Percentiles rank a stretch among this genome's conserved stretches.
Conservation (phyloP, 2,888 invertebrate species). For the Piscicola geometra region DNA sequence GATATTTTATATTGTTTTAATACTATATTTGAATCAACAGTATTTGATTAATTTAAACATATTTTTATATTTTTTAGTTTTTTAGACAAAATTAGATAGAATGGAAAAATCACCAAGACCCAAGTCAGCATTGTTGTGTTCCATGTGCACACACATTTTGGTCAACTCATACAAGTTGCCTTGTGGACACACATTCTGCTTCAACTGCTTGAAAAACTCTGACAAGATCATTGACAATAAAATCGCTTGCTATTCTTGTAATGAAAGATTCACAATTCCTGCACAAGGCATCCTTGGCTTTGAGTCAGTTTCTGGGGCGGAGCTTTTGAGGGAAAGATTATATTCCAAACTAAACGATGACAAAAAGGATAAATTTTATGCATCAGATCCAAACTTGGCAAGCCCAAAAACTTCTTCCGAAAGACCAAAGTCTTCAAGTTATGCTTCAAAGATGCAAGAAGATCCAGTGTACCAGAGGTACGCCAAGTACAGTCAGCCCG, state of each 20-base stretch:
- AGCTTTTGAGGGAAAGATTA: background rate
- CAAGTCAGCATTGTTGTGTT: background rate
- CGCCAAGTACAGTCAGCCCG: background rate
- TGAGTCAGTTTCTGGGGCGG: background rate
- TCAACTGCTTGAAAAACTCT: background rate
- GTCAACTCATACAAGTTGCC: background rate
- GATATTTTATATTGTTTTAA: too few relatives aligned
- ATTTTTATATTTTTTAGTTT: too few relatives aligned
- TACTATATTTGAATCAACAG: too few relatives aligned
- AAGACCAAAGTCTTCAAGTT: background rate
- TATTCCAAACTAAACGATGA: constrained; percentile 1
- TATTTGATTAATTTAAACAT: too few relatives aligned
- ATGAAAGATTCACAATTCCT: background rate
- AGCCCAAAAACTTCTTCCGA: background rate
- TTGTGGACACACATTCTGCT: constrained; percentile 12
- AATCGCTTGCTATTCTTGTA: background rate
- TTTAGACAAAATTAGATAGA: too few relatives aligned
- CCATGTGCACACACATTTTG: background rate
- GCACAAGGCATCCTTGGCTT: constrained; percentile 12
- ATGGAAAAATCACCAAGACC: background rate
- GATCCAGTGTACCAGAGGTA: constrained; percentile 2
- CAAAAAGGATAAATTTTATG: background rate
- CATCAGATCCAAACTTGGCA: constrained; percentile 3
- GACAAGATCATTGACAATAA: background rate
- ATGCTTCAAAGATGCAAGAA: background rate